phyloP scores from a whole-genome alignment of 2,797 vertebrate species.

The Fratercula arctica region DNA sequence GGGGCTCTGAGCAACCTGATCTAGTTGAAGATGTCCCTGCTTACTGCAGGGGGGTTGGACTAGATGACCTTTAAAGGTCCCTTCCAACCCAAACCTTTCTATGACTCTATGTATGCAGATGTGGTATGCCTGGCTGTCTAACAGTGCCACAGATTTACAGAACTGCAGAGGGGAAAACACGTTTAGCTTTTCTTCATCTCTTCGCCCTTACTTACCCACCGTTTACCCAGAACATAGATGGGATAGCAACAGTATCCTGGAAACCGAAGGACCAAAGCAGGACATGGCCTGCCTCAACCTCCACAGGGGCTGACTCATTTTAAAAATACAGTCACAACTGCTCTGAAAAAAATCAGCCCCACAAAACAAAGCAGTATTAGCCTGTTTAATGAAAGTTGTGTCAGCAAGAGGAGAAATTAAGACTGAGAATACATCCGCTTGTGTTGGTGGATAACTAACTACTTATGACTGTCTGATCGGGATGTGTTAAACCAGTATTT shows the following conservation, averaged over 20 bases:
- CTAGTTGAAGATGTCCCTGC: not conserved
- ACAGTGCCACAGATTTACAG: not conserved
- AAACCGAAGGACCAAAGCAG: not conserved
- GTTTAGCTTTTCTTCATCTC: not conserved
- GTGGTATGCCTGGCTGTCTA: not conserved
- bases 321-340: not conserved
- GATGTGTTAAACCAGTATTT: not conserved
- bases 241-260: not conserved
- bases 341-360: not conserved
- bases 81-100: not conserved
- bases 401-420: not conserved
- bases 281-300: not conserved
- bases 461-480: not conserved
- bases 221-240: not conserved
- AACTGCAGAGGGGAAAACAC: not conserved
- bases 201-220: not conserved
- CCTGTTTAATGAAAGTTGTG: not conserved
- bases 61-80: not conserved
- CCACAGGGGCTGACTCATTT: not conserved
- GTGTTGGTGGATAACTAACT: not conserved
- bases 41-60: not conserved
- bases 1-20: not conserved
- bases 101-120: not conserved
- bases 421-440: not conserved
- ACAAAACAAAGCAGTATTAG: not conserved